phyloP scores from a whole-genome alignment of 2,797 vertebrate genomes.

The Platyrinchus mystaceus region DNA sequence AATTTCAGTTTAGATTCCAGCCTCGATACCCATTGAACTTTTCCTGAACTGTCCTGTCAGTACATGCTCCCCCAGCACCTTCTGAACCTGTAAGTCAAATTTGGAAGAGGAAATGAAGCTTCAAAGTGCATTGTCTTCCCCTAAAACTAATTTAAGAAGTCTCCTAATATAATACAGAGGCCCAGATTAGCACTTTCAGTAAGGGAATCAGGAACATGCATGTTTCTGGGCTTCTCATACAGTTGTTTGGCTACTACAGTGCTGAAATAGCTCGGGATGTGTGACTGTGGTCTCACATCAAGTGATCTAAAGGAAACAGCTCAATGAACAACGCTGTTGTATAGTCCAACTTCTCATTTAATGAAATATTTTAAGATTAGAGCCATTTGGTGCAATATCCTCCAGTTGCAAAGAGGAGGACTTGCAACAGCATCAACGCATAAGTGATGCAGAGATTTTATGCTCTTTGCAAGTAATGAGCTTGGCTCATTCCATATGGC shows the following conservation, averaged over 20 bases:
- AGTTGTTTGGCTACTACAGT: background rate
- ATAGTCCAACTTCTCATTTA: background rate
- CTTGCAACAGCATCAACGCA: background rate
- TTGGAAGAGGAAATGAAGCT: background rate
- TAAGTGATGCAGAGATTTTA: background rate
- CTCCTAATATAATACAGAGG: background rate
- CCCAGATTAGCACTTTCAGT: fast-evolving
- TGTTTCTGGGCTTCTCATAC: background rate
- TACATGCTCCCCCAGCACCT: background rate
- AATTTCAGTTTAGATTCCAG: background rate
- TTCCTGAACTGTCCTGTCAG: background rate
- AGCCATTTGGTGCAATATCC: background rate
- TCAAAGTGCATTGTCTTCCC: background rate
- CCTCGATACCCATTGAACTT: background rate
- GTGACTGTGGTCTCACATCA: background rate
- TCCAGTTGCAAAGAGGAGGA: background rate
- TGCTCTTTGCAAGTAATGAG: background rate
- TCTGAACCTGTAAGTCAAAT: background rate
- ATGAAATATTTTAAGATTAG: background rate
- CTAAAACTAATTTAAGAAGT: background rate
- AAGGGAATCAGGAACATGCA: background rate
- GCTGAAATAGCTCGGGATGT: background rate
- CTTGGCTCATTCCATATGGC: background rate
- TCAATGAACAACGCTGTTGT: background rate
- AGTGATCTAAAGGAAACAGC: background rate